Conservation (phyloP, 2,888 invertebrate genomes). For the Eustalomyia histrio region DNA sequence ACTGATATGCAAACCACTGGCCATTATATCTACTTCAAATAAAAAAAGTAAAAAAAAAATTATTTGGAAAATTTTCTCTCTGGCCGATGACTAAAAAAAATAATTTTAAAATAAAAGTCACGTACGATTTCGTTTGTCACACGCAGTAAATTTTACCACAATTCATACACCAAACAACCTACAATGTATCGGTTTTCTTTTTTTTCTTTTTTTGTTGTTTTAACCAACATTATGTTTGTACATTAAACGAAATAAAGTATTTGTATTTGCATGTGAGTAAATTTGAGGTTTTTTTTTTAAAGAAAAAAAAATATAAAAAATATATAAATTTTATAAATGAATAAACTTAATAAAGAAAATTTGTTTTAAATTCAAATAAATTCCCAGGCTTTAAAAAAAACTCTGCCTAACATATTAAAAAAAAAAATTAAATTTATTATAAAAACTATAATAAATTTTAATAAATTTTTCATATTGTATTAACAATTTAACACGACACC, state of each 20-base stretch:
- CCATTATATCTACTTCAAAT: not conserved
- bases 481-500: conserved; percentile 54
- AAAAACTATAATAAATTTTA: not conserved
- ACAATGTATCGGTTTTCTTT: conserved; percentile 25
- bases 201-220: conserved; percentile 9
- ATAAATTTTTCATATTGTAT: conserved; percentile 9
- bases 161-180: conserved; percentile 38
- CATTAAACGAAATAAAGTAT: conserved; percentile 9
- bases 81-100: conserved; percentile 6
- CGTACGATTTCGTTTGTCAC: conserved; percentile 56
- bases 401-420: not conserved
- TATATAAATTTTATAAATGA: not conserved
- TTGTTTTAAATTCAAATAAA: not conserved
- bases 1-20: not conserved
- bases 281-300: conserved; percentile 9
- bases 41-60: not conserved
- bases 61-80: conserved; percentile 10
- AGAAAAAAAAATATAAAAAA: not conserved
- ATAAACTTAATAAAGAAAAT: not conserved
- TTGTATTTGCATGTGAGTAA: not conserved
- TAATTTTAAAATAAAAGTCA: conserved; percentile 62
- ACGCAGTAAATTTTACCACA: conserved; percentile 58
- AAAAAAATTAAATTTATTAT: not conserved
- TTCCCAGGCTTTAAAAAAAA: not conserved
- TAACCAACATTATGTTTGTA: not conserved